A percentile compares a stretch with the other conserved stretches of the same genome.
Conservation (phyloP, 2,888 invertebrate species). For the Bombylius discolor region DNA sequence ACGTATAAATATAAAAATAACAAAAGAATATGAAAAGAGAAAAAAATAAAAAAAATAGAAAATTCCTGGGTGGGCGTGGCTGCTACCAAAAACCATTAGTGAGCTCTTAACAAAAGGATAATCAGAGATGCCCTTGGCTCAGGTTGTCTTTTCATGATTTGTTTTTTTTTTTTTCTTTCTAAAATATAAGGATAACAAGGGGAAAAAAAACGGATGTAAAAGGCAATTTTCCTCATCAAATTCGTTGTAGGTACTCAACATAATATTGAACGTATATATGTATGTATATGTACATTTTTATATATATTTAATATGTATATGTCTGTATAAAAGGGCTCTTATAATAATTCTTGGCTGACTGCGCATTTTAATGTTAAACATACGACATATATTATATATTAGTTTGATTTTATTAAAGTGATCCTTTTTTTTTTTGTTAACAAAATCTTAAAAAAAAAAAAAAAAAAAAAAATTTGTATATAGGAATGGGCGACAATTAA, state of each 20-base stretch:
- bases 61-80: constrained; percentile 5
- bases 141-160: background rate
- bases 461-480: too few relatives aligned
- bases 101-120: constrained; percentile 4
- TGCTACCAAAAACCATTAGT: constrained; percentile 5
- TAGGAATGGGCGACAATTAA: constrained; percentile 1
- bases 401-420: too few relatives aligned
- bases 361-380: constrained; percentile 2
- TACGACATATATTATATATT: background rate
- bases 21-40: too few relatives aligned
- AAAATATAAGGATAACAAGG: too few relatives aligned
- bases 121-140: background rate
- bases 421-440: too few relatives aligned
- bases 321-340: background rate
- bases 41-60: background rate
- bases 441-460: too few relatives aligned
- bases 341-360: background rate
- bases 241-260: too few relatives aligned
- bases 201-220: too few relatives aligned
- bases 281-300: background rate
- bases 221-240: too few relatives aligned
- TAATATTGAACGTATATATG: background rate
- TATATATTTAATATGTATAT: too few relatives aligned
- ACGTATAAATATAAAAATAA: too few relatives aligned
- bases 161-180: background rate